Evolutionary conservation across 2,797 vertebrate genomes (phyloP).

Genomic region (Cryptoprocta ferox): DNA sequence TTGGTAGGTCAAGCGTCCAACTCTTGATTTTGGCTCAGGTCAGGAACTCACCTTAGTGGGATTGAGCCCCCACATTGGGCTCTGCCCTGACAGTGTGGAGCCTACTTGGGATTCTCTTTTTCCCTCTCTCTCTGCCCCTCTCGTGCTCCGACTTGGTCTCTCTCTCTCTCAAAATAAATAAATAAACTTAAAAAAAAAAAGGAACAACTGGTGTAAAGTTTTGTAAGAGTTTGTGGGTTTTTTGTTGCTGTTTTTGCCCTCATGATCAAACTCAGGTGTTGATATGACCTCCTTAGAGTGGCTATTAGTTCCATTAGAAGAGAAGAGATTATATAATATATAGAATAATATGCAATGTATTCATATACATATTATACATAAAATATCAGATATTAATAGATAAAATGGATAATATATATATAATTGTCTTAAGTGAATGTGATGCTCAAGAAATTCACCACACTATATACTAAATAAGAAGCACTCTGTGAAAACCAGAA

Average conservation of each 20-base stretch:
- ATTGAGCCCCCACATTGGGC: no score
- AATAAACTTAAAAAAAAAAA: no score
- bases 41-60: no score
- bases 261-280: conserved; percentile 44
- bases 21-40: no score
- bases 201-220: not conserved
- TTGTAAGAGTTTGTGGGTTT: not conserved
- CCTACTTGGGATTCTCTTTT: no score
- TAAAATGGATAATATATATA: not conserved
- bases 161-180: no score
- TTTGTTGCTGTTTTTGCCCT: not conserved
- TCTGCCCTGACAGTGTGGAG: no score
- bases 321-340: not conserved
- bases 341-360: not conserved
- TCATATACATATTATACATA: not conserved
- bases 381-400: not conserved
- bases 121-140: no score
- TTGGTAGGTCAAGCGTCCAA: no score
- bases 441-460: not conserved
- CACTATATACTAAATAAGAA: conserved; percentile 41
- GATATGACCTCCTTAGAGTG: not conserved
- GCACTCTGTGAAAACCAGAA: not conserved
- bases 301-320: not conserved
- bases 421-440: conserved; percentile 40
- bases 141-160: no score